Percentiles rank a stretch among this genome's conserved stretches.
phyloP scores from a whole-genome alignment of 1,140 invertebrate species.

The Hestina assimilis region DNA sequence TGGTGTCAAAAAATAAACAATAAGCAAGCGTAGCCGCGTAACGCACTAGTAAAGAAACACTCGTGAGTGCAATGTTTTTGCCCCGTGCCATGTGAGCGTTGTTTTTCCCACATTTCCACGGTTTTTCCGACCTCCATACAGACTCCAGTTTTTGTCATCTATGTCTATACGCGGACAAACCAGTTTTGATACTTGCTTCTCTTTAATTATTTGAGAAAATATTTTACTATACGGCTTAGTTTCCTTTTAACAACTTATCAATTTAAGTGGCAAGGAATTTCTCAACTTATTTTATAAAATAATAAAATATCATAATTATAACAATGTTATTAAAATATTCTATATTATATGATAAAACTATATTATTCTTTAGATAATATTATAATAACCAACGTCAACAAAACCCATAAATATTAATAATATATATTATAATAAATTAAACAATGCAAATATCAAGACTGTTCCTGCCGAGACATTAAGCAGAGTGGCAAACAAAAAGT shows the following conservation, averaged over 20 bases:
- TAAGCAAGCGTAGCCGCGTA: neutral
- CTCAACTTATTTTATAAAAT: no score
- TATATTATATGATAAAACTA: no score
- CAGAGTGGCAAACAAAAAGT: conserved; percentile 39
- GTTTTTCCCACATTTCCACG: conserved; percentile 68
- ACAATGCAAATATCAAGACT: conserved; percentile 35
- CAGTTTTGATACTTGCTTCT: conserved; percentile 42
- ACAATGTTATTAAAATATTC: no score
- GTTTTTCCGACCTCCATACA: conserved; percentile 57
- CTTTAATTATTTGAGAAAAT: neutral
- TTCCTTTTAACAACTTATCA: no score
- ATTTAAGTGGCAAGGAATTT: no score
- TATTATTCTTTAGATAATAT: no score
- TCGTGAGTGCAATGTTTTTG: conserved; percentile 40
- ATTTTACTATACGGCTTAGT: no score
- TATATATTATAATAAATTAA: neutral
- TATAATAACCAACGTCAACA: no score
- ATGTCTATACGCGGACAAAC: conserved; percentile 15
- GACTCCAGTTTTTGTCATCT: conserved; percentile 40
- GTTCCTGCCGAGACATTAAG: conserved; percentile 33
- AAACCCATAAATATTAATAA: no score
- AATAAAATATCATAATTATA: no score
- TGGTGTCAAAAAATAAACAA: neutral
- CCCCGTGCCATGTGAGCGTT: conserved; percentile 46
- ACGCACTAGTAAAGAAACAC: conserved; percentile 6